These are phyloP conservation scores for Podilymbus podiceps DNA, from an alignment of 2,113 vertebrate species.

Conservation along the genomic window DNA sequence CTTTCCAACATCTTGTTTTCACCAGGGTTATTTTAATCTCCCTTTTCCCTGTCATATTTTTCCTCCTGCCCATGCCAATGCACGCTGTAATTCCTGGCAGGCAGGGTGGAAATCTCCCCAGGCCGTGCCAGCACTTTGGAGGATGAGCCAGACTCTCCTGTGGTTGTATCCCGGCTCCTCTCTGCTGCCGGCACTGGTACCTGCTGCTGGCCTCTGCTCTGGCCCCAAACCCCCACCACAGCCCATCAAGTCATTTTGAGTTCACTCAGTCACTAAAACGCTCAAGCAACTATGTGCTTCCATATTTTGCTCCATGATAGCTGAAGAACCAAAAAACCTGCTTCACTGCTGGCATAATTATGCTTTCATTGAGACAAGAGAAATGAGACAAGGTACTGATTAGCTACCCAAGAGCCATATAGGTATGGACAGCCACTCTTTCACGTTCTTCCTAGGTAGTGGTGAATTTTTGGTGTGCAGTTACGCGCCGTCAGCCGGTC, in stretches of 20 bases:
- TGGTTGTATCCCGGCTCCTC: rapidly evolving
- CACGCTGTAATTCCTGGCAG: conserved; percentile 8
- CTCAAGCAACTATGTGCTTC: not conserved
- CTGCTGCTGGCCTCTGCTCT: not conserved
- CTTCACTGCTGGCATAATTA: not conserved
- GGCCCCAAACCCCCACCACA: rapidly evolving
- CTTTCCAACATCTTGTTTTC: conserved; percentile 17
- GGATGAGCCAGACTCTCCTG: not conserved
- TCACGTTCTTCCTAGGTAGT: rapidly evolving
- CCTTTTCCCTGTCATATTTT: conserved; percentile 9
- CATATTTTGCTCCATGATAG: not conserved
- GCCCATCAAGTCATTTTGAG: not conserved
- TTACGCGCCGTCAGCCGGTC: rapidly evolving
- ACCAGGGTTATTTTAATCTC: not conserved
- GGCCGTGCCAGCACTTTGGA: not conserved
- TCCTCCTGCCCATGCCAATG: not conserved
- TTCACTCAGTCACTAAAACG: rapidly evolving
- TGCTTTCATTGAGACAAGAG: not conserved
- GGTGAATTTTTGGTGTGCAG: not conserved
- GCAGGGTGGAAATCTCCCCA: not conserved
- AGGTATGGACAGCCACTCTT: not conserved
- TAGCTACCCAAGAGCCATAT: not conserved
- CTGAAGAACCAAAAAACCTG: not conserved
- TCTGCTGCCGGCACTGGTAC: not conserved
- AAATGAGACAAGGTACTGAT: not conserved